Evolutionary conservation across 2,888 invertebrate species (phyloP), one percentile per base, ranked within the genome.

Genomic region (Malthinus flaveolus): DNA sequence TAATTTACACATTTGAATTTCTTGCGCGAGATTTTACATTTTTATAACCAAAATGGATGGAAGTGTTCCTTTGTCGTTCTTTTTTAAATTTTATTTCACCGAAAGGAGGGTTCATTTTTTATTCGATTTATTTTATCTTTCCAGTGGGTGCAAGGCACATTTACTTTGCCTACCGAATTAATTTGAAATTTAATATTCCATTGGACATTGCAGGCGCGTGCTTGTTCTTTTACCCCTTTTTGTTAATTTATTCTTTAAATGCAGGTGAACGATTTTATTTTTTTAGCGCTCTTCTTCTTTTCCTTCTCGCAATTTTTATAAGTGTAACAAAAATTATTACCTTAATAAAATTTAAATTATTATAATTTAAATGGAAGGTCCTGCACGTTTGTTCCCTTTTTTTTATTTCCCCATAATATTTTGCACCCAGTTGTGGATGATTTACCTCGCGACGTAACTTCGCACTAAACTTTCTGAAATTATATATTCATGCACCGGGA

Each of bases 1-100:
- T 74, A 76, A 77, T 77, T 76, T 77, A 76, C 76, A 75, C 77
- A 76, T 77, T 75, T 77, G 75, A 75, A 75, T 75, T 76, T 76
- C 75, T 74, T 71, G 67, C 72, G 70, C 72, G 73, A 73, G 72
- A 73, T 73, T 75, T 75, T 75, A 74, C 74, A 74, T 74, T 75
- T 75, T 74, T 74, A 72, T 74, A 75, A 75, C 74, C 72, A 71
- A 75, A 75, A 75, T 73, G 75, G 73, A 75, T 73, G 73, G 73
- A 74, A 75, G 75, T 75, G 71, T 74, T 75, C 76, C 71, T 74
- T 74, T 74, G 73, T 74, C 74, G 68, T 72, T 68, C 70, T 68
- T 68, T 71, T 70, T 66, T 73, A 73, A 73, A 74, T 74, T 75
- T 74, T 73, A 72, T 74, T 76, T 71, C 67, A 71, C 66, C 68